Evolutionary conservation across 2,888 invertebrate species (phyloP).

Genomic region (Furcula furcula): DNA sequence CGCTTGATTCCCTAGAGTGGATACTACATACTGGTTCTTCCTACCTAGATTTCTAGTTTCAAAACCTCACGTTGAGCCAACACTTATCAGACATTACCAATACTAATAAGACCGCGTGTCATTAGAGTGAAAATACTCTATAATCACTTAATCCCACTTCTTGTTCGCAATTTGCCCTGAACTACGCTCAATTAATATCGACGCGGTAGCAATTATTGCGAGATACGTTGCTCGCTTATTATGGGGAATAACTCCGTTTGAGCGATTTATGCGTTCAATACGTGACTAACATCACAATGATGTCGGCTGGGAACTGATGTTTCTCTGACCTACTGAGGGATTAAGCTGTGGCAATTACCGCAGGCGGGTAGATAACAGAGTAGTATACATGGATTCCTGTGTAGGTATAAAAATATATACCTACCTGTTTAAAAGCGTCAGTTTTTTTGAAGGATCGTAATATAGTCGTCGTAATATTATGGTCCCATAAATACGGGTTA

Average conservation of each 20-base stretch:
- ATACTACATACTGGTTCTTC: too few species aligned
- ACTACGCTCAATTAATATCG: conserved; percentile 2
- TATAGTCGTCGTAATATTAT: too few species aligned
- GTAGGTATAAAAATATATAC: too few species aligned
- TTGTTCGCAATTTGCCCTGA: neutral
- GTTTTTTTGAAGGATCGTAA: too few species aligned
- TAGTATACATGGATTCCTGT: too few species aligned
- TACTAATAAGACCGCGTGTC: neutral
- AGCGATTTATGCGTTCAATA: conserved; percentile 2
- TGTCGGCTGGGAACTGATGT: neutral
- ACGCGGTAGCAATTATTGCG: neutral
- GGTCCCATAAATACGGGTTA: too few species aligned
- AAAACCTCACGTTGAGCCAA: too few species aligned
- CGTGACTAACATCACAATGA: neutral
- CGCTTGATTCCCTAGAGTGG: too few species aligned
- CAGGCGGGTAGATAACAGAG: too few species aligned
- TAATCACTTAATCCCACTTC: neutral
- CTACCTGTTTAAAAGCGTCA: too few species aligned
- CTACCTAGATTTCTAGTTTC: too few species aligned
- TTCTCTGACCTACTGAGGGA: neutral
- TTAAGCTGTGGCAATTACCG: neutral
- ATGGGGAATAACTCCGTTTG: neutral
- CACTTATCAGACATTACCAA: neutral
- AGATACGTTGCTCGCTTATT: conserved; percentile 1
- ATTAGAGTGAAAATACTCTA: neutral